Evolutionary conservation across 2,113 vertebrate genomes (phyloP), one percentile per base, ranked within the genome.

Genomic region (Phoxinus phoxinus): DNA sequence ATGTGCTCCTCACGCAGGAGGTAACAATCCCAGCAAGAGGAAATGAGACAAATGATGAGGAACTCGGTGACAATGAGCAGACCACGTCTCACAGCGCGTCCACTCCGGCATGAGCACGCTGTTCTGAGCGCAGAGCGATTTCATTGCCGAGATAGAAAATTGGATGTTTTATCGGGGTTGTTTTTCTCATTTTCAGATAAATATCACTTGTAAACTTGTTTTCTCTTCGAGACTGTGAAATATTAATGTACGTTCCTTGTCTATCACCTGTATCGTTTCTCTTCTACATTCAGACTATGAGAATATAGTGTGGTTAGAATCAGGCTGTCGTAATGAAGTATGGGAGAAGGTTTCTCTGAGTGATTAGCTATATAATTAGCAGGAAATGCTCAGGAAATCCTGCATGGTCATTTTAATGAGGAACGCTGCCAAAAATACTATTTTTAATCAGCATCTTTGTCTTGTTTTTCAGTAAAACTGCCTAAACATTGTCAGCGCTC

Each of bases 41-140:
- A 81, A 81, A 81, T 67, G 61, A 81, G 59, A 81, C 35, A 81
- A 81, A 81, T 81, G 15, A 81, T 65, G 58, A 81, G 78, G 78
- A 81, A 63, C 78, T 79, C 6, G 1, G 6, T 79, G 56, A 79
- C 35, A 79, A 81, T 81, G 59, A 65, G 56, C 78, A 12, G 37
- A 44, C 58, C 58, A 19, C 56, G 32, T 79, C 58, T 81, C 59
- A 15, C 37, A 41, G 17, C 2, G 56, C 56, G 23, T 61, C 41
- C 35, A 12, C 51, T 80, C 44, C 79, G 46, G 25, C 59, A 67
- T 79, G 53, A 41, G 21, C 32, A 0, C 6, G 41, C 61, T 81
- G 69, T 81, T 81, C 79, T 69, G 79, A 48, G 41, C 10, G 4
- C 41, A 8, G 8, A 69, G 10, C 5, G 9, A 65, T 48, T 65